Evolutionary conservation across 2,888 invertebrate species (phyloP), one percentile per base, ranked within the genome.

Genomic region (Scelioninae gen. 2): DNA sequence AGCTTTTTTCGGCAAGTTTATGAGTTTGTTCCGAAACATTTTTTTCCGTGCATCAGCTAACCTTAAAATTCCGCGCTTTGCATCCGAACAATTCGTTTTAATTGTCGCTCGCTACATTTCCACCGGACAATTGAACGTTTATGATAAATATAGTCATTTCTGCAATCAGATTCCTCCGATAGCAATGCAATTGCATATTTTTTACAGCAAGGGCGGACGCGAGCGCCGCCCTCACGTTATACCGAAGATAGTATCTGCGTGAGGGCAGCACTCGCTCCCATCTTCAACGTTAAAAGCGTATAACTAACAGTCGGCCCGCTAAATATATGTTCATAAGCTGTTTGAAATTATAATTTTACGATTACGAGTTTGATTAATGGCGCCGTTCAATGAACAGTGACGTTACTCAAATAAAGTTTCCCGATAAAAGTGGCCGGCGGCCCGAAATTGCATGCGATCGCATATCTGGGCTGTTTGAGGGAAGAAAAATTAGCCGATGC

Each of bases 301-400:
- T 46, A 61, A 69, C 46, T 69, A 69, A 69, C 60, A 69, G 69
- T 60, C 22, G 60, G 46, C 46, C 18, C 16, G 55, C 33, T 70
- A 57, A 70, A 63, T 43, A 41, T 57, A 70, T 41, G 48, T 41
- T 55, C 69, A 50, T 63, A 63, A 70, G 55, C 48, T 33, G 69
- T 48, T 53, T 55, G 48, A 35, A 70, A 70, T 70, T 70, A 63
- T 70, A 70, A 70, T 70, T 70, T 53, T 43, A 70, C 61, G 69
- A 70, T 48, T 63, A 55, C 55, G 18, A 16, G 25, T 31, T 43
- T 70, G 69, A 70, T 70, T 70, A 70, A 70, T 63, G 61, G 25
- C 55, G 16, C 0, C 63, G 55, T 11, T 61, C 69, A 63, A 48
- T 63, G 63, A 63, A 70, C 63, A 61, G 43, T 57, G 48, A 70